These are phyloP conservation scores for Diaprepes abbreviatus DNA, from an alignment of 2,888 invertebrate genomes.

Conservation along the genomic window DNA sequence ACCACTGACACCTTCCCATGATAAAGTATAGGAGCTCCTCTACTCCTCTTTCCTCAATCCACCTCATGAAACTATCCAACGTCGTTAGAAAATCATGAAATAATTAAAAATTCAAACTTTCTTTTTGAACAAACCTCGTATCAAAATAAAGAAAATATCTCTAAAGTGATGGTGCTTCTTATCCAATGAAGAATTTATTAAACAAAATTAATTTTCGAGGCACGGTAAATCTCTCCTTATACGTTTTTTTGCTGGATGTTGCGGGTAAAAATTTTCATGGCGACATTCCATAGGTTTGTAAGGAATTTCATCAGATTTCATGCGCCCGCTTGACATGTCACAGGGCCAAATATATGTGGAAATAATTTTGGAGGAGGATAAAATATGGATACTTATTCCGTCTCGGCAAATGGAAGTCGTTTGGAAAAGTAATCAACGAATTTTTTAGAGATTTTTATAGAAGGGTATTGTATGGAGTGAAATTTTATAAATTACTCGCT, in stretches of 20 bases:
- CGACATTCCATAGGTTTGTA: conserved; percentile 41
- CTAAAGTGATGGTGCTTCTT: neutral
- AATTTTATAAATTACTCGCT: neutral
- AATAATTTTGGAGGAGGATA: conserved; percentile 44
- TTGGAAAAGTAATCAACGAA: conserved; percentile 9
- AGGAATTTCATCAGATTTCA: conserved; percentile 49
- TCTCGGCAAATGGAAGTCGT: conserved; percentile 2
- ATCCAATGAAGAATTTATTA: conserved; percentile 25
- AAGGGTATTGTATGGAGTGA: neutral
- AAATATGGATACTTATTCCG: conserved; percentile 41
- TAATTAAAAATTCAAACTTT: too few species aligned
- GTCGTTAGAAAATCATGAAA: too few species aligned
- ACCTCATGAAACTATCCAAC: too few species aligned
- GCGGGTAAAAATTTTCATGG: conserved; percentile 27
- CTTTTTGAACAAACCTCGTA: too few species aligned
- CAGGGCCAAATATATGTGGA: conserved; percentile 32
- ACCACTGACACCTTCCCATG: too few species aligned
- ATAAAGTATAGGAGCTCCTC: too few species aligned
- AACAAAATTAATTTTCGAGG: conserved; percentile 32
- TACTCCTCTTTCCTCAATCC: too few species aligned
- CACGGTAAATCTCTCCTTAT: conserved; percentile 19
- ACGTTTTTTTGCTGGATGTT: conserved; percentile 25
- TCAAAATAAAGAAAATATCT: neutral
- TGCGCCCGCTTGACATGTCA: conserved; percentile 36
- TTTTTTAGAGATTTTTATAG: conserved; percentile 8